A percentile compares a stretch with the other conserved stretches of the same genome.
phyloP scores from a whole-genome alignment of 2,113 vertebrate species.

The Fukomys damarensis region DNA sequence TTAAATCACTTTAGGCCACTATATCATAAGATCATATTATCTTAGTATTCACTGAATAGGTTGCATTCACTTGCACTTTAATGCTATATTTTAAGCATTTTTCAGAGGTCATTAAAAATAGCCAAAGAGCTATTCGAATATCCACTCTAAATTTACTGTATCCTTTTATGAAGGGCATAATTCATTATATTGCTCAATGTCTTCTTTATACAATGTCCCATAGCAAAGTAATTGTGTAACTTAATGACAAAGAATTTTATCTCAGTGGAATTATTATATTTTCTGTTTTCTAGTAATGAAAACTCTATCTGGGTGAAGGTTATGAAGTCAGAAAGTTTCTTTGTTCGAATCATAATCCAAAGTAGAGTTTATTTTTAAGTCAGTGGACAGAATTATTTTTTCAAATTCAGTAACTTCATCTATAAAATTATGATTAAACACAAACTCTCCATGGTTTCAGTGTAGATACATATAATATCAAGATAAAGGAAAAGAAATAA shows the following conservation, averaged over 20 bases:
- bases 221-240: constrained; percentile 71
- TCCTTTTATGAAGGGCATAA: constrained; percentile 59
- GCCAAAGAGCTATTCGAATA: constrained; percentile 51
- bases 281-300: constrained; percentile 47
- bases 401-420: constrained; percentile 10
- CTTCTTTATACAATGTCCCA: constrained; percentile 62
- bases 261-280: constrained; percentile 44
- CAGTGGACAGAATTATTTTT: background rate
- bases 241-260: constrained; percentile 52
- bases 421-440: constrained; percentile 28
- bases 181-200: constrained; percentile 58
- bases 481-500: too few species aligned
- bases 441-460: background rate
- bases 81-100: constrained; percentile 63
- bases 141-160: constrained; percentile 54
- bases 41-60: constrained; percentile 62
- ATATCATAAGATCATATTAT: constrained; percentile 35
- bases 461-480: background rate
- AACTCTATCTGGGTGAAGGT: background rate
- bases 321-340: constrained; percentile 48
- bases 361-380: constrained; percentile 7
- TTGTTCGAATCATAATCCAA: constrained; percentile 14
- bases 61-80: constrained; percentile 69
- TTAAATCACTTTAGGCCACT: constrained; percentile 48
- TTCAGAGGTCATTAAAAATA: constrained; percentile 70